Percentiles rank a stretch among this genome's conserved stretches.
phyloP scores from a whole-genome alignment of 2,113 vertebrate genomes.

The Hydrochoerus hydrochaeris region DNA sequence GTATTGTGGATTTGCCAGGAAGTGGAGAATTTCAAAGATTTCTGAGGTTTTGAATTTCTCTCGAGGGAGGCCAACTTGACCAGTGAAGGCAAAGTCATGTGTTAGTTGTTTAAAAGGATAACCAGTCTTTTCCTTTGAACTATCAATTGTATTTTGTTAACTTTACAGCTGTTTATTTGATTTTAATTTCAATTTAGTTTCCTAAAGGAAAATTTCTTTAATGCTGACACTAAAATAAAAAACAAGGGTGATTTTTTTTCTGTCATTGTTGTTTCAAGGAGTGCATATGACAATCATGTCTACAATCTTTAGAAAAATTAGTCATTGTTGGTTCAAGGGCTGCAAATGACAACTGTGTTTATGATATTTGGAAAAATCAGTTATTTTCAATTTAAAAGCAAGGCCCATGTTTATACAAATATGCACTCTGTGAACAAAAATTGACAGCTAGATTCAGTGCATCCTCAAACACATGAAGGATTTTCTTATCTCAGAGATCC shows the following conservation, averaged over 20 bases:
- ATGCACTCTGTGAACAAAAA: neutral
- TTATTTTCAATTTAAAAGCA: constrained; percentile 53
- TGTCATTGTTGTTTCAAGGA: neutral
- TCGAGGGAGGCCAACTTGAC: neutral
- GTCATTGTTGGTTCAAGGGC: neutral
- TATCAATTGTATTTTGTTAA: neutral
- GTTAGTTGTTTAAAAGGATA: neutral
- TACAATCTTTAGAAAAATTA: neutral
- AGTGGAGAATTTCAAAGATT: constrained; percentile 6
- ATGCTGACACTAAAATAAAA: neutral
- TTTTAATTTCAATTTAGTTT: neutral
- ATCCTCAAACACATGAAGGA: neutral
- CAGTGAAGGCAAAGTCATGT: neutral
- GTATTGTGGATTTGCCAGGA: neutral
- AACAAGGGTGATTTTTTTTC: neutral
- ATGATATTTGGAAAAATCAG: neutral
- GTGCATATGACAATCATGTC: neutral
- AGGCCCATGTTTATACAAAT: neutral
- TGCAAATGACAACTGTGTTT: neutral
- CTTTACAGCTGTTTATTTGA: neutral
- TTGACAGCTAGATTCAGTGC: neutral
- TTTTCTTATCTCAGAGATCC: neutral
- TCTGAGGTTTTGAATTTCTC: constrained; percentile 15
- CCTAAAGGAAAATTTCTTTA: constrained; percentile 25
- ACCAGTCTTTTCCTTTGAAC: neutral